Evolutionary conservation across 2,113 vertebrate genomes (phyloP).

Genomic region (Castor canadensis): DNA sequence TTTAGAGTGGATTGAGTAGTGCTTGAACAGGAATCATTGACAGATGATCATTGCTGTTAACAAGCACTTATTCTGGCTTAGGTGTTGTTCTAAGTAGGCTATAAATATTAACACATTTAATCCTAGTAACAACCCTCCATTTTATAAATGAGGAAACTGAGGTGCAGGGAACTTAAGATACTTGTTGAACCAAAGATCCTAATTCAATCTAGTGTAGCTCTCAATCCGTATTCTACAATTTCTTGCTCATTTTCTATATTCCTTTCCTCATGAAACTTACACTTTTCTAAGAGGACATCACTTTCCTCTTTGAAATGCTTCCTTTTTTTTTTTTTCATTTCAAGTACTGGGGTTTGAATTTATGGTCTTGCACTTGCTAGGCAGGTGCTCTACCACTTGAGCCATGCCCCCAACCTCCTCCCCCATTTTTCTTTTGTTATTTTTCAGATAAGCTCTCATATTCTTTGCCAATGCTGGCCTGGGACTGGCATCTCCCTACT

Average conservation of each 20-base stretch:
- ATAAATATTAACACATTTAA: background rate
- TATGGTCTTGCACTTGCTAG: too few species aligned
- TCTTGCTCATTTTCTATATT: background rate
- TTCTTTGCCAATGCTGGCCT: too few species aligned
- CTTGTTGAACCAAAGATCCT: background rate
- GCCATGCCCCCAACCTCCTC: too few species aligned
- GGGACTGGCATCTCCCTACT: too few species aligned
- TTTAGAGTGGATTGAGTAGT: background rate
- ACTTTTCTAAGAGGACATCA: background rate
- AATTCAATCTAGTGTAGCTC: background rate
- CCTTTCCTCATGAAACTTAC: background rate
- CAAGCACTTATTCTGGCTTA: background rate
- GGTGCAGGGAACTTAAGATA: background rate
- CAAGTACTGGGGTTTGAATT: too few species aligned
- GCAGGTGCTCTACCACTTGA: too few species aligned
- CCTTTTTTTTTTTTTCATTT: too few species aligned
- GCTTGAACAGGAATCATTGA: background rate
- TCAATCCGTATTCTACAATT: background rate
- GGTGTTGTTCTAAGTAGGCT: background rate
- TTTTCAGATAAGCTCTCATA: too few species aligned
- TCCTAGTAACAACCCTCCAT: background rate
- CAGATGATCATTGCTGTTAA: background rate
- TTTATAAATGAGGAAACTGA: background rate
- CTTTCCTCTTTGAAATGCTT: background rate
- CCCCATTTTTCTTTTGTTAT: too few species aligned